phyloP scores from a whole-genome alignment of 1,140 invertebrate genomes.

The Bradynema listronoti region DNA sequence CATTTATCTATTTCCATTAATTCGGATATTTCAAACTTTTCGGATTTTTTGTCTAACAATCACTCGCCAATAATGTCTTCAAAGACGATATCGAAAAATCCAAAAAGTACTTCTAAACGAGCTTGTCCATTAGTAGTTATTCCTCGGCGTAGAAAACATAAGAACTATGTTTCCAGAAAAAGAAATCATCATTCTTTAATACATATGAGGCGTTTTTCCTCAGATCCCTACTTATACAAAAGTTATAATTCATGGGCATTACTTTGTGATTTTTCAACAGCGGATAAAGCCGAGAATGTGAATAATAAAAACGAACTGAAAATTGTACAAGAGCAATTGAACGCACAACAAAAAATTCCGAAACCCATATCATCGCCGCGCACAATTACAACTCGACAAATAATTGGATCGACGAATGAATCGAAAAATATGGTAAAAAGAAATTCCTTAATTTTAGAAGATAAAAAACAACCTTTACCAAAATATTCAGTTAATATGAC shows the following conservation, averaged over 20 bases:
- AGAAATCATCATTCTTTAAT: constrained; percentile 21
- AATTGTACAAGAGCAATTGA: no score
- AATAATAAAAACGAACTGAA: not conserved
- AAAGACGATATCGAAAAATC: constrained; percentile 1
- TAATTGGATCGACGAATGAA: constrained; percentile 4
- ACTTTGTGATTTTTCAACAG: constrained; percentile 8
- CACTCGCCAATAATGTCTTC: not conserved
- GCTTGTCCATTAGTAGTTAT: constrained; percentile 35
- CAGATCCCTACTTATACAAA: constrained; percentile 36
- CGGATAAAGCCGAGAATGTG: not conserved
- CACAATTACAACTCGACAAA: not conserved
- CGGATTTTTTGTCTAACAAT: no score
- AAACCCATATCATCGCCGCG: not conserved
- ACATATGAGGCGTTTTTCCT: constrained; percentile 28
- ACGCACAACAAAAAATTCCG: not conserved
- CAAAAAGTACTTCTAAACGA: constrained; percentile 28
- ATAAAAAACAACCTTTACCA: no score
- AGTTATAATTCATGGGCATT: constrained; percentile 35
- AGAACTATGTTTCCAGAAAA: constrained; percentile 43
- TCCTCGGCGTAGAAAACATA: constrained; percentile 41
- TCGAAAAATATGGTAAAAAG: constrained; percentile 13
- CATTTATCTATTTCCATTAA: no score
- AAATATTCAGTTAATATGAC: no score
- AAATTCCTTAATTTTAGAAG: no score
- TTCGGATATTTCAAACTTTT: no score